Conservation (phyloP, 2,888 invertebrate species). For the Trissolcus brochymenae region DNA sequence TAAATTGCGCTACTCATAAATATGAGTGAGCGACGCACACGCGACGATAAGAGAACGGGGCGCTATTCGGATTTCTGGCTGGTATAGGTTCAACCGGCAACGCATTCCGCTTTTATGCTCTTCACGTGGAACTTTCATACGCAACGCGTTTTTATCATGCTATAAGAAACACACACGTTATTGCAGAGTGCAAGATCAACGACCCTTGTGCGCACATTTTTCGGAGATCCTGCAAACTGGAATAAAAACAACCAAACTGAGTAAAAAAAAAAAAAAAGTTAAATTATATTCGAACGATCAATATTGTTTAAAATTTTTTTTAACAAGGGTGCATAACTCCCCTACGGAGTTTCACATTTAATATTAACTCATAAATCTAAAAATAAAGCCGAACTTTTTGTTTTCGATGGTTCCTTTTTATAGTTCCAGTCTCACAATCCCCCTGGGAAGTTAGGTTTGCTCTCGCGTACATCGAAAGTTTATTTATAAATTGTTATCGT, state of each 20-base stretch:
- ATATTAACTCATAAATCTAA: no score
- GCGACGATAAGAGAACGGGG: conserved; percentile 30
- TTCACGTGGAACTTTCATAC: conserved; percentile 37
- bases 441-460: conserved; percentile 6
- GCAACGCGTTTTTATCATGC: conserved; percentile 41
- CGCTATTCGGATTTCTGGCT: conserved; percentile 29
- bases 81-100: conserved; percentile 17
- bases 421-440: no score
- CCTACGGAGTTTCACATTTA: no score
- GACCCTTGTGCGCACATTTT: conserved; percentile 38
- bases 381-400: no score
- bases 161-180: conserved; percentile 35
- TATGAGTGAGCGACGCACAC: conserved; percentile 28
- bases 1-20: conserved; percentile 33
- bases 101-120: conserved; percentile 39
- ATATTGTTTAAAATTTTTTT: no score
- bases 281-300: no score
- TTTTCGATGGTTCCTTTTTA: no score
- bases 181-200: conserved; percentile 35
- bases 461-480: conserved; percentile 2
- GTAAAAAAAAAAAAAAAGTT: no score
- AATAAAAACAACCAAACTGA: no score
- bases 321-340: no score
- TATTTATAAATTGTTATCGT: conserved; percentile 47
- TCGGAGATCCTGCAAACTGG: conserved; percentile 24